Evolutionary conservation across 2,113 vertebrate species (phyloP), one percentile per base, ranked within the genome.

Genomic region (Pelmatolapia mariae): DNA sequence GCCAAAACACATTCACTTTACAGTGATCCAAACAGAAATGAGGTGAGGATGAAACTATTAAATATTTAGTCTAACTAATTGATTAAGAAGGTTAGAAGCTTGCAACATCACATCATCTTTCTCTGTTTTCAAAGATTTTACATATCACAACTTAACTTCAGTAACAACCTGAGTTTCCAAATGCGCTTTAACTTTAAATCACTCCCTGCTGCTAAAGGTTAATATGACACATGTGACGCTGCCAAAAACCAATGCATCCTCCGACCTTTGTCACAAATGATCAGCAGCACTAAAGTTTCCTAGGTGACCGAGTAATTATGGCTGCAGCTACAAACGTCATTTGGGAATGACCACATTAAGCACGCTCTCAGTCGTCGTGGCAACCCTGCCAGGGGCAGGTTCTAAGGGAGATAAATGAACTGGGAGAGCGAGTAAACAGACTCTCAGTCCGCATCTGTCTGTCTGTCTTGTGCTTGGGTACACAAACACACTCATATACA

Each of bases 301-400:
- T 3, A 4, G 91, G 93, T 22, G 53, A 92, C 86, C 5, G 0
- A n/a, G 57, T 40, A 10, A 22, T 83, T 87, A 90, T 31, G 89
- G 57, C 78, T 10, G 53, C 53, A 5, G 84, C 80, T 24, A 82
- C 85, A 1, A 38, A 76, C 83, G 54, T 89, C 91, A 92, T 80
- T 47, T 45, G 79, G 87, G 89, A 86, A 88, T 68, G 82, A 13
- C 87, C 86, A 19, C 79, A 47, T 87, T 79, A 66, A 71, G 33
- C 56, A 80, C 10, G 56, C 85, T 86, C 89, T 53, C 61, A 47
- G 93, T 93, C 9, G 87, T 80, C 86, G 10, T 91, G 92, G 90
- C 82, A 91, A 95, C 94, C 11, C 40, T 84, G 90, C 89, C 81
- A 83, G 61, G 3, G 66, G 59, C 93, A 94, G 90, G 90, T 93